Evolutionary conservation across 1,140 invertebrate species (phyloP), one percentile per base, ranked within the genome.

Genomic region (Panonychus citri): DNA sequence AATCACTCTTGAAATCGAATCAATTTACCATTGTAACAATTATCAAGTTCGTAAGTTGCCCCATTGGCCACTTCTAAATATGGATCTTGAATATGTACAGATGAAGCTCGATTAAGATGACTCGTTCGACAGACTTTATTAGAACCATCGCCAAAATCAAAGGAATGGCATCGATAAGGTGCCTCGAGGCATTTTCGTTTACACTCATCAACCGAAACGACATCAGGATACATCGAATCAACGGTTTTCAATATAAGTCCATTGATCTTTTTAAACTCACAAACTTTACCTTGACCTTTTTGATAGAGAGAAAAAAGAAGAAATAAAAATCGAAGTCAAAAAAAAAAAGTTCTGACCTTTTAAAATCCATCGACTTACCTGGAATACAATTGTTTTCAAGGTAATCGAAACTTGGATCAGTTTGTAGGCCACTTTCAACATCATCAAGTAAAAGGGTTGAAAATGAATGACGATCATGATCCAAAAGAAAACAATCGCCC

Each of bases 171-270:
- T 65, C 81, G 74, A 69, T 76, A 77, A 13, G 83, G 81, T 8
- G 85, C 85, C 64, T 81, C 85, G 26, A 90, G 73, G 66, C 87
- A 91, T 34, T 88, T 74, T 61, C 88, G 83, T 49, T 84, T 77
- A 61, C 74, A 76, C 70, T 88, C 85, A 57, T 86, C 83, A 51
- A 84, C 73, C 3, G 80, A 83, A 56, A 78, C 79, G 1, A 89
- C 80, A 64, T 88, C 84, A 71, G 88, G 67, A 56, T 66, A 89
- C 8, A 91, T 85, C 3, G 85, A 86, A 65, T 93, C 87, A 3
- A 91, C 87, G 0, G 88, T 91, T 70, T 93, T 91, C 42, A 91
- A 70, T 61, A 91, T 90, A 56, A 83, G 77, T 1, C 85, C 85
- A 30, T 77, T 78, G 61, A 89, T 73, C 63, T 85, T 85, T 66